Base-by-base conservation (phyloP, 2,888 invertebrate genomes). In the Eucera pruinosa region DNA sequence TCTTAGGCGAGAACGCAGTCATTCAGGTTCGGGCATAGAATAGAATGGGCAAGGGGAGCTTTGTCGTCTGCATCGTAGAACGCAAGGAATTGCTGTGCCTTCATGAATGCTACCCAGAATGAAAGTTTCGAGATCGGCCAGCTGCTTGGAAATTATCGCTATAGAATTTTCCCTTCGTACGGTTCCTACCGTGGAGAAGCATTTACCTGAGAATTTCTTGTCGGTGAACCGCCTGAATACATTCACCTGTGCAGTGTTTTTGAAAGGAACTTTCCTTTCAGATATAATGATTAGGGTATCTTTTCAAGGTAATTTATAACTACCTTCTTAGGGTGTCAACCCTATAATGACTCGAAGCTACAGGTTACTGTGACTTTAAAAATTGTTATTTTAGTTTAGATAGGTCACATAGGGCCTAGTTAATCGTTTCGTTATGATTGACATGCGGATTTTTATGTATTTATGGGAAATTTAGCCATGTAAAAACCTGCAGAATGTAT, bases 1-100 rank as follows among this genome's bases (percentile, higher is more conserved):
- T 89, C 86, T 89, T 89, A 86, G 88, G 78, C 83, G 71, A 73
- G 78, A 78, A 78, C 83, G 81, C 84, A 83, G 87, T 84, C 89
- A 90, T 90, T 90, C 87, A 89, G 87, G 84, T 85, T 83, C 84
- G 71, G 62, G 71, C 78, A 72, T 77, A 81, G 85, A 82, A 84
- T 83, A 83, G 88, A 90, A 89, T 81, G 87, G 71, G 55, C 62
- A 65, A 61, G 20, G 68, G 68, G 62, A 62, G 71, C 62, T 78
- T 78, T 64, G 77, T 78, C 67, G 77, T 72, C 80, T 72, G 83
- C 71, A 65, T 60, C 71, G 65, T 67, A 66, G 80, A 81, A 84
- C 81, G 83, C 66, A 50, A 83, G 81, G 84, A 81, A 86, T 84
- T 67, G 58, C 75, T 65, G 43, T 62, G 61, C 50, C 54, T 73